These are phyloP conservation scores for Drosophila basisetae DNA, from an alignment of 2,888 invertebrate genomes.

Conservation along the genomic window DNA sequence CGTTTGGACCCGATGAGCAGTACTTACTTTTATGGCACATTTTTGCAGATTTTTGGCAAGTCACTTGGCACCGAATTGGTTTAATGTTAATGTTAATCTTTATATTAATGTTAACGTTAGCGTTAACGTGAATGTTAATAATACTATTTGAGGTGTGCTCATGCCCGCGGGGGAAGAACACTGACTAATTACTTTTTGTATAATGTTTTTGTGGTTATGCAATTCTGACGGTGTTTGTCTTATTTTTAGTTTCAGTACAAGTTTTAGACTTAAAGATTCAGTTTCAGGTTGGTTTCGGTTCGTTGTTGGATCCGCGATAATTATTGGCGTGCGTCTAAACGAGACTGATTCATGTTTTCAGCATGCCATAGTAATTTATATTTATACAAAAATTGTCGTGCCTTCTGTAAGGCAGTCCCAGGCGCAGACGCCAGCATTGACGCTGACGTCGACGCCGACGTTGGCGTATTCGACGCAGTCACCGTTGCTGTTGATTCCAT, in stretches of 20 bases:
- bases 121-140: background rate
- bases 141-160: slow-evolving; percentile 19
- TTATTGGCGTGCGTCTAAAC: slow-evolving; percentile 74
- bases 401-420: slow-evolving; percentile 64
- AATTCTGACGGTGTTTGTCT: background rate
- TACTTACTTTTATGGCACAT: slow-evolving; percentile 68
- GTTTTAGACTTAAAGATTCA: background rate
- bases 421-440: slow-evolving; percentile 34
- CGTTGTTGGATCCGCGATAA: slow-evolving; percentile 51
- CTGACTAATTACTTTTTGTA: slow-evolving; percentile 4
- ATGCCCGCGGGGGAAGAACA: slow-evolving; percentile 25
- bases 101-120: background rate
- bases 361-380: slow-evolving; percentile 70
- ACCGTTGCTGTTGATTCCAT: slow-evolving; percentile 19
- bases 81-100: background rate
- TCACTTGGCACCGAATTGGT: slow-evolving; percentile 17
- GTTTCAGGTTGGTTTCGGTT: background rate
- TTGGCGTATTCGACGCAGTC: background rate
- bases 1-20: slow-evolving; percentile 1
- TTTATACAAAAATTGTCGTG: slow-evolving; percentile 69
- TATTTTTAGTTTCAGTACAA: background rate
- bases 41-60: slow-evolving; percentile 22
- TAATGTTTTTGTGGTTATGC: background rate
- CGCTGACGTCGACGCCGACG: background rate
- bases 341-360: slow-evolving; percentile 72